Evolutionary conservation across 2,797 vertebrate genomes (phyloP).

Genomic region (Gastrophryne carolinensis): DNA sequence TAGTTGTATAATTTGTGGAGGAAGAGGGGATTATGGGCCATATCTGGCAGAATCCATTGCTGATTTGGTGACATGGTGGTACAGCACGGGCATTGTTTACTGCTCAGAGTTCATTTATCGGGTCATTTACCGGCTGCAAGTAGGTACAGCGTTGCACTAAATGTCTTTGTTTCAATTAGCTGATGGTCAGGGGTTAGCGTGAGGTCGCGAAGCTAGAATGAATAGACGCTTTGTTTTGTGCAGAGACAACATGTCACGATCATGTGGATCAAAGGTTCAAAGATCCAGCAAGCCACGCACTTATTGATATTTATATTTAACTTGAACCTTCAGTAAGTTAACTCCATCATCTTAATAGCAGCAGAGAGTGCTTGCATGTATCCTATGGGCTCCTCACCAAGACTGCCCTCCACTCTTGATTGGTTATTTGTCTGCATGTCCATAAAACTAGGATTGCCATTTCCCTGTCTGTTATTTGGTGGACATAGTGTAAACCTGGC

Average conservation of each 20-base stretch:
- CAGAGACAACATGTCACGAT: constrained; percentile 9
- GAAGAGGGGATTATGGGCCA: too few species aligned
- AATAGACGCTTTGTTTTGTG: constrained; percentile 31
- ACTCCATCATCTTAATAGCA: too few species aligned
- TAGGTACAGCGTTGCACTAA: constrained; percentile 28
- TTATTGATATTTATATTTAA: neutral
- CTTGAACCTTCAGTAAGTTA: too few species aligned
- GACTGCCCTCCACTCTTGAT: too few species aligned
- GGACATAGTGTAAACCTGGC: too few species aligned
- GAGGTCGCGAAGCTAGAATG: constrained; percentile 28
- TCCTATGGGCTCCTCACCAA: too few species aligned
- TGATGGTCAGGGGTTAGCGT: constrained; percentile 23
- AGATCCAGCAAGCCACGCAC: neutral
- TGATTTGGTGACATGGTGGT: constrained; percentile 28
- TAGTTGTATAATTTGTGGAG: too few species aligned
- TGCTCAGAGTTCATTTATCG: constrained; percentile 13
- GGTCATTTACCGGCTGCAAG: constrained; percentile 29
- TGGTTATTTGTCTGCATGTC: too few species aligned
- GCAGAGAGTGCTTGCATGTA: too few species aligned
- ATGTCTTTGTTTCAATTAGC: constrained; percentile 34
- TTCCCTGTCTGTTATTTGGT: too few species aligned
- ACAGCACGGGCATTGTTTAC: constrained; percentile 29
- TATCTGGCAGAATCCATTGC: constrained; percentile 24
- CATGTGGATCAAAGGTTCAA: constrained; percentile 21
- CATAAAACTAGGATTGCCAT: too few species aligned